Evolutionary conservation across 2,888 invertebrate genomes (phyloP).

Genomic region (Syritta pipiens): DNA sequence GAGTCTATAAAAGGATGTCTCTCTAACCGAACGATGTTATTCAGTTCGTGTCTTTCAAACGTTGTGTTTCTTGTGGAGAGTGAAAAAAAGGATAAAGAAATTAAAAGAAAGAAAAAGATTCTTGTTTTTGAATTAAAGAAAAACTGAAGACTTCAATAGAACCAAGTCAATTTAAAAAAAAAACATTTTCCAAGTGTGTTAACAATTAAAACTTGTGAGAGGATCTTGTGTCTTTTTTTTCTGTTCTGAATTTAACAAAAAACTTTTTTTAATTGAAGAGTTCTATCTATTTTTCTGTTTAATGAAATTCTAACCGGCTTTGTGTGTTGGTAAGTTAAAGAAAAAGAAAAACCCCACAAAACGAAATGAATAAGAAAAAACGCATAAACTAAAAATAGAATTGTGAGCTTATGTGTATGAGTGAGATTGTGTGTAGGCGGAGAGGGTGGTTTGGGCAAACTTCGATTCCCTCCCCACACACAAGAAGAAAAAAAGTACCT

Average conservation of each 20-base stretch:
- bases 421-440: not conserved
- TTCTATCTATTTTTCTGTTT: too few relatives aligned
- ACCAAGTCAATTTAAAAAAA: slow-evolving; percentile 18
- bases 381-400: slow-evolving; percentile 41
- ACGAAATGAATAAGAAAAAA: not conserved
- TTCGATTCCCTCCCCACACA: slow-evolving; percentile 14
- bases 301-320: slow-evolving; percentile 13
- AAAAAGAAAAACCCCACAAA: slow-evolving; percentile 1
- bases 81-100: not conserved
- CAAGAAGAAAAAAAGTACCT: slow-evolving; percentile 45
- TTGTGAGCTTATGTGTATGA: slow-evolving; percentile 6
- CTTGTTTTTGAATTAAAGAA: slow-evolving; percentile 6
- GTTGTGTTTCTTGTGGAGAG: slow-evolving; percentile 28
- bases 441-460: not conserved
- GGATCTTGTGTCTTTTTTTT: not conserved
- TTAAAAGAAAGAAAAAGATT: slow-evolving; percentile 1
- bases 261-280: not conserved
- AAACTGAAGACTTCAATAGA: not conserved
- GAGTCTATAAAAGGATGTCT: slow-evolving; percentile 71
- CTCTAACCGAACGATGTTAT: slow-evolving; percentile 64
- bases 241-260: not conserved
- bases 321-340: slow-evolving; percentile 37
- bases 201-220: slow-evolving; percentile 15
- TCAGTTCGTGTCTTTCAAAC: slow-evolving; percentile 62
- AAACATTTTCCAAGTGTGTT: not conserved